phyloP scores from a whole-genome alignment of 2,888 invertebrate genomes.

The Drosophila lutescens region DNA sequence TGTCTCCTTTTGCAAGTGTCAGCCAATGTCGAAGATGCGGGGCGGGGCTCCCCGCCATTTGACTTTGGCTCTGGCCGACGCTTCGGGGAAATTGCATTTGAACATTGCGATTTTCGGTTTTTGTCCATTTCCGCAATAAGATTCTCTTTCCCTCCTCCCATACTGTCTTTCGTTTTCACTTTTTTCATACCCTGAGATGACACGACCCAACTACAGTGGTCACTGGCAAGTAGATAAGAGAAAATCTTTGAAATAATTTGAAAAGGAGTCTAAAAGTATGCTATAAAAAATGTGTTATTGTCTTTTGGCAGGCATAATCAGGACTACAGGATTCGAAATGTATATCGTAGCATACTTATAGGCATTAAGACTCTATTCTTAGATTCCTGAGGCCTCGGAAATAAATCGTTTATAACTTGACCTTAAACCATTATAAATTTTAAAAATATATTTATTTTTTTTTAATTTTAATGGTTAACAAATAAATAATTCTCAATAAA shows the following conservation, averaged over 20 bases:
- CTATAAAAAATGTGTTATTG: too few relatives aligned
- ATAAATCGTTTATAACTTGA: too few relatives aligned
- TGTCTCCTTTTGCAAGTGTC: slow-evolving; percentile 44
- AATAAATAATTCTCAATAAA: too few relatives aligned
- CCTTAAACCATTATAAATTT: too few relatives aligned
- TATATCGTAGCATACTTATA: too few relatives aligned
- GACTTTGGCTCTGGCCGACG: slow-evolving; percentile 33
- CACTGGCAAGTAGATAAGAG: neutral
- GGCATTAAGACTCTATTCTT: too few relatives aligned
- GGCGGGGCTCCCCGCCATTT: neutral
- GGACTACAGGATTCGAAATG: too few relatives aligned
- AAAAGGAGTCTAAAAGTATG: too few relatives aligned
- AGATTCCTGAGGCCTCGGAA: too few relatives aligned
- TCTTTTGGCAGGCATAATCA: too few relatives aligned
- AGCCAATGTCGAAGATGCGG: slow-evolving; percentile 18
- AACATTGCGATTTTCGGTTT: slow-evolving; percentile 42
- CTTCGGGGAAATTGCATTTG: slow-evolving; percentile 61
- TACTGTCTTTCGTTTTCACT: slow-evolving; percentile 1
- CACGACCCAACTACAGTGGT: slow-evolving; percentile 32
- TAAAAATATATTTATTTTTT: too few relatives aligned
- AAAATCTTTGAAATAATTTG: neutral
- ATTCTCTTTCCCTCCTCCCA: slow-evolving; percentile 1
- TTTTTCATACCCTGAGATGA: slow-evolving; percentile 22
- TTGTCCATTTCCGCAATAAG: slow-evolving; percentile 53
- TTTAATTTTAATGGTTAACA: too few relatives aligned